Evolutionary conservation across 1,140 invertebrate species (phyloP), one percentile per base, ranked within the genome.

Genomic region (Leptinotarsa texana): DNA sequence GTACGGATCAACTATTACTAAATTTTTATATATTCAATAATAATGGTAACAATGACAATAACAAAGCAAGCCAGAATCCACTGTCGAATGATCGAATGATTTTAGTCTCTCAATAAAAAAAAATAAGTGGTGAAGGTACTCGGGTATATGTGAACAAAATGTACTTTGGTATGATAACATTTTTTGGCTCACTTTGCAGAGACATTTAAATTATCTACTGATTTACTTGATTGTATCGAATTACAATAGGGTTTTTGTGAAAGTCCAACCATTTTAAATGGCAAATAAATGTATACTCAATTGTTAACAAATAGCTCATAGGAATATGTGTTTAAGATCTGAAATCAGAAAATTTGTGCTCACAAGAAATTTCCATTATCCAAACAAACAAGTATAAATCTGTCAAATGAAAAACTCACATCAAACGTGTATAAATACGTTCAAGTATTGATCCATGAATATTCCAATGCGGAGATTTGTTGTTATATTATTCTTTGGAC

Each of bases 21-120:
- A 79, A 79, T 79, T 82, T 82, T 80, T 73, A 77, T 82, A 77
- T 78, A 78, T 80, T 82, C 75, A 81, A 80, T 80, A 81, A 80
- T 82, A 82, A 82, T 82, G 77, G 51, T 82, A 79, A 81, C 79
- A 77, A 81, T 80, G 49, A 78, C 74, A 15, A n/a, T 75, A 78
- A 78, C 49, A 70, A 70, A 27, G 22, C 2, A 17, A 49, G 27
- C 21, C 63, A 65, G 17, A 65, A 65, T 57, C 5, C 51, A 57
- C 51, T 17, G n/a, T 57, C 17, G 8, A 11, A 42, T 3, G 8
- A 42, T 42, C 33, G 8, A 42, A 42, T 42, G 33, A 42, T 11
- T 42, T 42, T 42, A 42, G 33, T 42, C 33, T 42, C 0, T 11
- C 8, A 42, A 42, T 42, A 11, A 42, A 42, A 42, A 27, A 42